Evolutionary conservation across 2,888 invertebrate genomes (phyloP), one percentile per base, ranked within the genome.

Genomic region (Cremastinae sp.): DNA sequence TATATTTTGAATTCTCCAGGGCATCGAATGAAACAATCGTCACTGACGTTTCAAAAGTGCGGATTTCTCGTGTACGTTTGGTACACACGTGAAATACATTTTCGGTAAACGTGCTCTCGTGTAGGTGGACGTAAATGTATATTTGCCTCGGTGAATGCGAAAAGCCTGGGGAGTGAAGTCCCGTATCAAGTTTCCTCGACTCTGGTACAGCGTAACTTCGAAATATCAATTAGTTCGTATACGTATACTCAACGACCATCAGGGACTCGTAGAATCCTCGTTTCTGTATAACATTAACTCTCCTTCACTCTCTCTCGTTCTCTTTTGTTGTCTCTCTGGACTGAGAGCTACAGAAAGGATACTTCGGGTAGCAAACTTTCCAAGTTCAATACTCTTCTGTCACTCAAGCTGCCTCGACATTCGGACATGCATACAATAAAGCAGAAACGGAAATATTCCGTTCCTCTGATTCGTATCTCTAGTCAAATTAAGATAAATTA

Each of bases 191-290:
- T 68, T 66, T 68, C 58, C 58, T 5, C 45, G 18, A 20, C 41
- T 53, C 16, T 49, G 41, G 12, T 35, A 41, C 43, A 64, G 20
- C 20, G 43, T 41, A 59, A 59, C 69, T 69, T 69, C 18, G 59
- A 39, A 69, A 69, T 69, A 69, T 69, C 69, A 61, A 69, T 69
- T 61, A 68, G 69, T 53, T 61, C 18, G 35, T 51, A 51, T 68
- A 66, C 9, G 35, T 43, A 53, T 47, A 35, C 28, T 9, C 16
- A 14, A n/a, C 2, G n/a, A 43, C 14, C 70, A 61, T 43, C 12
- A 9, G 68, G 69, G 58, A 56, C 56, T 62, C 56, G 20, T 58
- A 39, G 47, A 22, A 59, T 69, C 41, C 49, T 69, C 28, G 69
- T 41, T 69, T 58, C 51, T 41, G 12, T 8, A 28, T 14, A 49